A percentile compares a stretch with the other conserved stretches of the same genome.
Conservation (phyloP, 2,113 vertebrate species). For the Petaurus breviceps region DNA sequence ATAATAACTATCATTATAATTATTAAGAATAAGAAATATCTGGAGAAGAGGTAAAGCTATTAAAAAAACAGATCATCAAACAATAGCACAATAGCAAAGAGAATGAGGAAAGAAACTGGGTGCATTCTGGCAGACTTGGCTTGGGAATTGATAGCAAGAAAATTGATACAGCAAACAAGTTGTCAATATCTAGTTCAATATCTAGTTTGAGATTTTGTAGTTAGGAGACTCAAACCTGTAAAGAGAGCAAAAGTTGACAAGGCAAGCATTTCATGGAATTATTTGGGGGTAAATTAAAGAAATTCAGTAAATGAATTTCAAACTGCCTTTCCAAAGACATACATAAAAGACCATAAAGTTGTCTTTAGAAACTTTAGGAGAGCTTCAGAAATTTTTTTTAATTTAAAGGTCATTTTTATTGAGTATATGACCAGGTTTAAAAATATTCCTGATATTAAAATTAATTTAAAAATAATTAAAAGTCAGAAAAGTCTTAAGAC, state of each 20-base stretch:
- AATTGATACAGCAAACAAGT: background rate
- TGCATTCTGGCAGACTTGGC: background rate
- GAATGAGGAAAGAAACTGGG: background rate
- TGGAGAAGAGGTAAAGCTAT: background rate
- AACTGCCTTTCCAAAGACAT: constrained; percentile 69
- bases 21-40: background rate
- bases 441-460: constrained; percentile 85
- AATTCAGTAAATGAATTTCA: constrained; percentile 66
- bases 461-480: constrained; percentile 89
- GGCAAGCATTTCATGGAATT: constrained; percentile 47
- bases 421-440: constrained; percentile 78
- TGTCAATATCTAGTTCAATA: background rate
- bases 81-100: background rate
- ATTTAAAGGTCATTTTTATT: constrained; percentile 84
- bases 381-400: constrained; percentile 71
- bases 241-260: constrained; percentile 9
- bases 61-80: background rate
- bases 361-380: constrained; percentile 80
- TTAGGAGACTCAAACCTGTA: background rate
- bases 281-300: constrained; percentile 52
- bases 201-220: background rate
- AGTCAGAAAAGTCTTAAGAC: constrained; percentile 78
- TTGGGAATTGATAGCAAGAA: background rate
- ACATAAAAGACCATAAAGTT: constrained; percentile 81
- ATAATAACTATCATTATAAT: background rate